Base-by-base conservation (phyloP, 2,888 invertebrate genomes). In the Cephus pulcher region DNA sequence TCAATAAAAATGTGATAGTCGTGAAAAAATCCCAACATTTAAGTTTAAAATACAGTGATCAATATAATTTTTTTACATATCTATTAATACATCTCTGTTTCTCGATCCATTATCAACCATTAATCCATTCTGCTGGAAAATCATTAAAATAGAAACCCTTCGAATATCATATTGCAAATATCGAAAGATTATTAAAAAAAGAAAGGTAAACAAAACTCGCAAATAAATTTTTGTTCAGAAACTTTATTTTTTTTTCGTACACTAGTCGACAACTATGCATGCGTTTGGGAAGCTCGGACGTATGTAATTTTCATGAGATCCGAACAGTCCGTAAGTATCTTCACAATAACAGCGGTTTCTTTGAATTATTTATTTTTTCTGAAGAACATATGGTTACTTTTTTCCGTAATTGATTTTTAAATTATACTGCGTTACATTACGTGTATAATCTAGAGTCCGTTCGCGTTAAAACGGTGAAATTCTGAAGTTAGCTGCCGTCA, bases 371-470 rank as follows among this genome's bases (percentile, higher is more conserved):
- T 74, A 73, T 79, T 73, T 82, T 80, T 75, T 82, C 81, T 79
- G 82, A 78, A 83, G 82, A 88, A 87, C 84, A 81, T 80, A 81
- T 83, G 84, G 77, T 82, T 85, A 83, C 80, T 80, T 86, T 79
- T 77, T 81, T 79, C 37, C 82, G 81, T 82, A 84, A 84, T 86
- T 82, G 80, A 84, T 82, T 82, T 80, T 79, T 88, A 86, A 89
- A 89, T 88, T 86, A 89, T 89, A 90, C 86, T 87, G 88, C 88
- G 86, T 89, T 88, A 90, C 84, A 88, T 88, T 89, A 89, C 84
- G 86, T 87, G 86, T 89, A 87, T 88, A 89, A 85, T 88, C 87
- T 88, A 86, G 84, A 86, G 86, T 84, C 84, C 79, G 82, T 84
- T 88, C 84, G 86, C 84, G 86, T 88, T 86, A 87, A 89, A 86